Evolutionary conservation across 2,113 vertebrate species (phyloP), one percentile per base, ranked within the genome.

Genomic region (Leptocoma aspasia): DNA sequence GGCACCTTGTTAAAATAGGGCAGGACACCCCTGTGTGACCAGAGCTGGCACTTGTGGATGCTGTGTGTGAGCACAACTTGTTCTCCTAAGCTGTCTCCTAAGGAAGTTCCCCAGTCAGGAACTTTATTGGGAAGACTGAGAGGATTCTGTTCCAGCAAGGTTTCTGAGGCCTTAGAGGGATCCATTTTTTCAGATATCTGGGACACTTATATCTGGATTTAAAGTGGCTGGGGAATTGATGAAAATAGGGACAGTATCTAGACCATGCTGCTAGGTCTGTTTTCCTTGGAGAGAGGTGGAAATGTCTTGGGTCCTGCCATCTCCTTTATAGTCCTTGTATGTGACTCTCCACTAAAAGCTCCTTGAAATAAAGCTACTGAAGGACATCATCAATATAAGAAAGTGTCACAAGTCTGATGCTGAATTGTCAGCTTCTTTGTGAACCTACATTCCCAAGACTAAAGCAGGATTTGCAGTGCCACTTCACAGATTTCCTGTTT

Each of bases 161-260:
- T 93, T 93, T 92, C 93, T 68, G 68, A 94, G 82, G 79, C 68
- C 71, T 88, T 60, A 44, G 22, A 90, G 82, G 94, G 85, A 94
- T 96, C 82, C 82, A 69, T 94, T 97, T 97, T 96, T 76, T 70
- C 82, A 75, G 64, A 2, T 94, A 97, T 94, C 91, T 96, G 73
- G 95, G 96, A 94, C 96, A 90, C 17, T 94, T 96, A 97, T 95
- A 95, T 97, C 96, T 92, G 95, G 96, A 86, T 35, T 81, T n/a
- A 39, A 47, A 64, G 42, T 71, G 91, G 92, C 88, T 81, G 63
- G 95, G 92, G 93, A 96, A 92, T 96, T 90, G 92, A 93, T 93
- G 88, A 93, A 97, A 97, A 95, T 96, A 95, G 95, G 93, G 94
- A 63, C 80, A 83, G 52, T 96, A 95, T 93, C 93, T 96, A 96